A percentile compares a stretch with the other conserved stretches of the same genome.
These are phyloP conservation scores for Plagodis pulveraria DNA, from an alignment of 2,888 invertebrate species.

Conservation along the genomic window DNA sequence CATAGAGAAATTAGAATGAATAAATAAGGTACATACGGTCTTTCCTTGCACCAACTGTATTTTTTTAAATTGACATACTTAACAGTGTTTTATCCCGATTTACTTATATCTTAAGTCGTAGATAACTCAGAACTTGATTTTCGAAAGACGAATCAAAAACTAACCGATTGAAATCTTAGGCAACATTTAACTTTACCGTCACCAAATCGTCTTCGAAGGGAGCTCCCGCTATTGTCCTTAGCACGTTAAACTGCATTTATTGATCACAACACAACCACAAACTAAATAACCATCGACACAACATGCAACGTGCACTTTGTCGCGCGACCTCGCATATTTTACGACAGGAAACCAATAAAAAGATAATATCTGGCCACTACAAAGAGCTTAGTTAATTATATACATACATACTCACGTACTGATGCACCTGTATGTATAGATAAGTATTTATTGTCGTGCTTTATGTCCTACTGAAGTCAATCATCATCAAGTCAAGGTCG, in stretches of 20 bases:
- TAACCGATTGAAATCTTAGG: too few species aligned
- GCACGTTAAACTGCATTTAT: slow-evolving; percentile 54
- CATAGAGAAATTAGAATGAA: too few species aligned
- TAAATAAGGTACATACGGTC: too few species aligned
- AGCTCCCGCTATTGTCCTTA: background rate
- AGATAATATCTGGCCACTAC: slow-evolving; percentile 70
- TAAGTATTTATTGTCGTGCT: slow-evolving; percentile 40
- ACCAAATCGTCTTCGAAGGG: background rate
- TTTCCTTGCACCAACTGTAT: too few species aligned
- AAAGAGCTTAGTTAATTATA: slow-evolving; percentile 72
- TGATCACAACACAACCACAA: slow-evolving; percentile 40
- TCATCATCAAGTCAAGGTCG: slow-evolving; percentile 44
- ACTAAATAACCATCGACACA: background rate
- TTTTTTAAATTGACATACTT: too few species aligned
- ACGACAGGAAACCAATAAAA: slow-evolving; percentile 80
- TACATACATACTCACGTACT: slow-evolving; percentile 22
- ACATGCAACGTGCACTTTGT: slow-evolving; percentile 60
- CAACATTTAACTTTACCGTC: too few species aligned
- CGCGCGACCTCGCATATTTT: slow-evolving; percentile 69
- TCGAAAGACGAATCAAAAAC: too few species aligned
- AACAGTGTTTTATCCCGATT: too few species aligned
- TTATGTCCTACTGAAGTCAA: slow-evolving; percentile 55
- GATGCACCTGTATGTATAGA: slow-evolving; percentile 20
- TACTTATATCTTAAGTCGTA: too few species aligned
- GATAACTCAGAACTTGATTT: too few species aligned